Evolutionary conservation across 2,113 vertebrate genomes (phyloP).

Genomic region (Sander vitreus): DNA sequence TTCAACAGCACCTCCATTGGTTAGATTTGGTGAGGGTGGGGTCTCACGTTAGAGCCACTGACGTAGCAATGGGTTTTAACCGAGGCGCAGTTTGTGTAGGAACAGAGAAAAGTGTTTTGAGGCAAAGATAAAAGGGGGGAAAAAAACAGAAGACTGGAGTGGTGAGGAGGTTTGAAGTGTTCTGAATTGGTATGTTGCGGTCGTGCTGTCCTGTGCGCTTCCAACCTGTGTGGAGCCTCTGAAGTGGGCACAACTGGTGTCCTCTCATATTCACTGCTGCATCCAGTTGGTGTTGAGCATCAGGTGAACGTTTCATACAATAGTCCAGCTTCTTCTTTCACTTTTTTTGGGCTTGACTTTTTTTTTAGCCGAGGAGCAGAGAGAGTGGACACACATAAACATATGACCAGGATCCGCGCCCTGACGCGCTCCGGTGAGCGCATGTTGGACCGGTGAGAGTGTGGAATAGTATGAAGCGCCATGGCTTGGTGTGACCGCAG

Average conservation of each 20-base stretch:
- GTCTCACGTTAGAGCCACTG: slow-evolving; percentile 68
- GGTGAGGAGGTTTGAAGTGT: slow-evolving; percentile 29
- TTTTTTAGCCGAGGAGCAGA: not conserved
- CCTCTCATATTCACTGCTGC: slow-evolving; percentile 35
- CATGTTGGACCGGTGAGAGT: slow-evolving; percentile 56
- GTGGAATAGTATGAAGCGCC: slow-evolving; percentile 90
- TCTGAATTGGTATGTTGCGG: slow-evolving; percentile 19
- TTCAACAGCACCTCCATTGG: slow-evolving; percentile 72
- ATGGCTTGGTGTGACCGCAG: slow-evolving; percentile 92
- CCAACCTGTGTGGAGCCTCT: slow-evolving; percentile 41
- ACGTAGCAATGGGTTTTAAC: slow-evolving; percentile 58
- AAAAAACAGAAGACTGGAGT: not conserved
- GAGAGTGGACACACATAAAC: slow-evolving; percentile 15
- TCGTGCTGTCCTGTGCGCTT: slow-evolving; percentile 29
- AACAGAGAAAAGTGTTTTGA: slow-evolving; percentile 55
- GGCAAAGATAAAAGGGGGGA: not conserved
- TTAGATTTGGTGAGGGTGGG: slow-evolving; percentile 79
- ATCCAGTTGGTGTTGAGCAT: slow-evolving; percentile 57
- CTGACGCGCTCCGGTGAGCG: slow-evolving; percentile 62
- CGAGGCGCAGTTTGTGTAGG: slow-evolving; percentile 44
- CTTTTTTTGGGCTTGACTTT: slow-evolving; percentile 2
- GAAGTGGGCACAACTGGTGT: slow-evolving; percentile 58
- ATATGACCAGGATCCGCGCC: slow-evolving; percentile 63
- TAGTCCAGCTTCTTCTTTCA: not conserved
- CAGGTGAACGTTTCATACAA: slow-evolving; percentile 48